Evolutionary conservation across 2,797 vertebrate genomes (phyloP).

Genomic region (Tokudaia muenninki): DNA sequence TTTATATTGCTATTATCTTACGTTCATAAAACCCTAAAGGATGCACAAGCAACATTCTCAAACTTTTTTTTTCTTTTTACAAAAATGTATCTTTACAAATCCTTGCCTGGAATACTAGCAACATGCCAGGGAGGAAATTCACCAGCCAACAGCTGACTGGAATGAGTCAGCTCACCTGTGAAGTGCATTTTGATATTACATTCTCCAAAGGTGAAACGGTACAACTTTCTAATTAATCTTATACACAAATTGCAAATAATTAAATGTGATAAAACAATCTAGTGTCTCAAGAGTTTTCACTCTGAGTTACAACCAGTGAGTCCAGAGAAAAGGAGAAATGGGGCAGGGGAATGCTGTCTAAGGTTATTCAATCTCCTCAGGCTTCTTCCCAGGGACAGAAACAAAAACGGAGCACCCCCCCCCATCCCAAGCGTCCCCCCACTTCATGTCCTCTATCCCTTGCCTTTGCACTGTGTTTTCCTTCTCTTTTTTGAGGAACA

Average conservation of each 20-base stretch:
- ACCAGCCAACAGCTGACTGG: background rate
- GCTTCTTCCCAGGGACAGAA: slow-evolving; percentile 86
- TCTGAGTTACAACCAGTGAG: slow-evolving; percentile 1
- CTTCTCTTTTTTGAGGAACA: slow-evolving; percentile 80
- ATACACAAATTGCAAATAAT: slow-evolving; percentile 54
- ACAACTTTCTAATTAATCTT: slow-evolving; percentile 18
- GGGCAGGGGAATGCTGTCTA: slow-evolving; percentile 51
- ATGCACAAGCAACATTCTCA: background rate
- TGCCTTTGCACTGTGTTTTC: slow-evolving; percentile 25
- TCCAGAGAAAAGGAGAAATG: slow-evolving; percentile 1
- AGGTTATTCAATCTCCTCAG: slow-evolving; percentile 83
- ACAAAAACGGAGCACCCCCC: slow-evolving; percentile 85
- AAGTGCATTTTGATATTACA: background rate
- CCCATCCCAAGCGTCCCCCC: slow-evolving; percentile 70
- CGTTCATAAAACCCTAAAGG: background rate
- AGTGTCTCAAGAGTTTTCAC: slow-evolving; percentile 3
- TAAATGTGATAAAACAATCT: slow-evolving; percentile 42
- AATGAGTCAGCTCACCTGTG: background rate
- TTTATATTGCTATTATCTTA: slow-evolving; percentile 36
- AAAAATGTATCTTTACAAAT: slow-evolving; percentile 44
- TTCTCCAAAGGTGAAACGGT: slow-evolving; percentile 8
- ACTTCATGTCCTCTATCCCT: slow-evolving; percentile 60
- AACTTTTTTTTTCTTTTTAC: background rate
- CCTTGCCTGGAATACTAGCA: background rate
- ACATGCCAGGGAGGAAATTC: slow-evolving; percentile 19